A percentile compares a stretch with the other conserved stretches of the same genome.
Evolutionary conservation across 2,113 vertebrate species (phyloP).

Genomic region (Alaudala cheleensis): DNA sequence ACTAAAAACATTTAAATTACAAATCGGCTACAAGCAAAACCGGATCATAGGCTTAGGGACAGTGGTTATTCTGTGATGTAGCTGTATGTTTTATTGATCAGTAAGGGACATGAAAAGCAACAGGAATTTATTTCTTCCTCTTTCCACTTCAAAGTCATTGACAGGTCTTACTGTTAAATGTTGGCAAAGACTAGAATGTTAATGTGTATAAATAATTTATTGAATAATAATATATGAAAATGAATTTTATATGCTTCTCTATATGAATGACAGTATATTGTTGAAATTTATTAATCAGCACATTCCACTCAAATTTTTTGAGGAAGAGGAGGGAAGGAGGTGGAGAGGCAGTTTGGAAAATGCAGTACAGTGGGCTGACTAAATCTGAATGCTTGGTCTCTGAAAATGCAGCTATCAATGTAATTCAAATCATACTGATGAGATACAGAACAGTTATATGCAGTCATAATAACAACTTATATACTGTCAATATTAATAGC

Average conservation of each 20-base stretch:
- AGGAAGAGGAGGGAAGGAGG: constrained; percentile 17
- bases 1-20: not conserved
- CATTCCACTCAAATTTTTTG: constrained; percentile 45
- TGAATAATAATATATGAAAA: constrained; percentile 44
- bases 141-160: not conserved
- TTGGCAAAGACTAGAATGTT: constrained; percentile 34
- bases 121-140: not conserved
- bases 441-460: constrained; percentile 11
- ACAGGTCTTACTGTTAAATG: not conserved
- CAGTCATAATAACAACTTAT: constrained; percentile 13
- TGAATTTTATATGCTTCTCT: constrained; percentile 14
- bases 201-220: constrained; percentile 62
- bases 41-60: not conserved
- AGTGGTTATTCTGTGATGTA: not conserved
- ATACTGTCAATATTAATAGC: constrained; percentile 6
- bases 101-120: not conserved
- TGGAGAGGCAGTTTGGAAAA: not conserved
- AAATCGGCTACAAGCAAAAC: not conserved
- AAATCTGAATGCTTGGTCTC: not conserved
- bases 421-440: not conserved
- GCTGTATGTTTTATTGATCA: not conserved
- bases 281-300: constrained; percentile 40
- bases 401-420: not conserved
- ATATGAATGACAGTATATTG: constrained; percentile 6
- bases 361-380: constrained; percentile 31